Conservation (phyloP, 2,113 vertebrate genomes). For the Leptocoma aspasia region DNA sequence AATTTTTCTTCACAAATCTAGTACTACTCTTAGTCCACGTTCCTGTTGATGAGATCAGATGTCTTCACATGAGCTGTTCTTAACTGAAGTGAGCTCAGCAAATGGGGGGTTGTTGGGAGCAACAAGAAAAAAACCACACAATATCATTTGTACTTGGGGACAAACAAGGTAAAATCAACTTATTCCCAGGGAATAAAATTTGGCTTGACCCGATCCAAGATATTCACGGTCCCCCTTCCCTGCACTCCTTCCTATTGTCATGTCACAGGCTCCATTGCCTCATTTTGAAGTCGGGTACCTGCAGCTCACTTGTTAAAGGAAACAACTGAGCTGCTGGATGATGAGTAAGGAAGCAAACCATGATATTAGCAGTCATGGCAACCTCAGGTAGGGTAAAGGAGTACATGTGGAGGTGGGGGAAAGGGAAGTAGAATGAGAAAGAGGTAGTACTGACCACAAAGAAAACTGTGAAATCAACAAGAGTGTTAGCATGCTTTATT, state of each 20-base stretch:
- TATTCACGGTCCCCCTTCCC: neutral
- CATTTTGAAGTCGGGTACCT: neutral
- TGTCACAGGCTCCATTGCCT: neutral
- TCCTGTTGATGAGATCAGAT: neutral
- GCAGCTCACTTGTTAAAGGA: neutral
- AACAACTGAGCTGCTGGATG: neutral
- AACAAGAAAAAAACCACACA: accelerated
- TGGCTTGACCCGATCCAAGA: neutral
- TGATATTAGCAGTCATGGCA: neutral
- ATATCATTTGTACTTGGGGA: neutral
- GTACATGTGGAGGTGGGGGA: neutral
- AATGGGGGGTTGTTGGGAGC: neutral
- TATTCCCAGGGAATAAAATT: neutral
- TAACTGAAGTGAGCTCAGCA: neutral
- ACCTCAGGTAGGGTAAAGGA: neutral
- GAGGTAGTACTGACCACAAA: neutral
- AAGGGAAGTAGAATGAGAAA: neutral
- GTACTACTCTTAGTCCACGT: neutral
- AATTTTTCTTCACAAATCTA: neutral
- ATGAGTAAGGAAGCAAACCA: neutral
- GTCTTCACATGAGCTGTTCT: neutral
- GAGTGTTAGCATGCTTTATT: neutral
- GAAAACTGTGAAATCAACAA: neutral
- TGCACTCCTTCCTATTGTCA: neutral
- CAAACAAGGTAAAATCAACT: neutral